Evolutionary conservation across 2,888 invertebrate species (phyloP), one percentile per base, ranked within the genome.

Genomic region (Cryptus armator): DNA sequence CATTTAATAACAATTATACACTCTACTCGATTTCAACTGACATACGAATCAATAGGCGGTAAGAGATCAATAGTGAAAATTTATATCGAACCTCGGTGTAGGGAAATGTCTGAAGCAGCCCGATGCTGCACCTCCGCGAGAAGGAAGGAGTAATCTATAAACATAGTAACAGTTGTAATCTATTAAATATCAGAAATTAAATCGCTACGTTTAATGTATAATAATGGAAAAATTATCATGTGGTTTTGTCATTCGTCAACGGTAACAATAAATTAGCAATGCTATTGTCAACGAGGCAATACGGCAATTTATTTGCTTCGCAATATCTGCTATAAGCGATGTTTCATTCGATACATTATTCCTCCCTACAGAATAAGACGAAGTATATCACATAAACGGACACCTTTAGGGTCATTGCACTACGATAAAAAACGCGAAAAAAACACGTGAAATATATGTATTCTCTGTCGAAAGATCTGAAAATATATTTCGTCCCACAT

Each of bases 71-170:
- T 81, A 81, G 81, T 77, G 24, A 81, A 84, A 84, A 44, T 77
- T 84, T 81, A 70, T 84, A 84, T 84, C 84, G 84, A 84, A 84
- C 84, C 84, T 84, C 84, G 77, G 72, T 84, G 81, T 77, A 84
- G 80, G 67, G 76, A 72, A 72, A 84, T 84, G 84, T 84, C 84
- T 81, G 84, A 84, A 84, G 81, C 84, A 84, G 84, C 84, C 68
- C 84, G 81, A 81, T 84, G 84, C 84, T 84, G 84, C 84, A 84
- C 84, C 84, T 84, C 84, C 81, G 84, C 84, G 81, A 84, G 84
- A 84, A 84, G 84, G 51, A 84, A 84, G 81, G 84, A 84, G 84
- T 84, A 84, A 84, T 84, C 84, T 84, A 84, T 77, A 64, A 84
- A 84, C 84, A 84, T 74, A 84, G 74, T 78, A 84, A 84, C 77